Conservation (phyloP, 1,140 invertebrate species). For the Schlechtendalia chinensis region DNA sequence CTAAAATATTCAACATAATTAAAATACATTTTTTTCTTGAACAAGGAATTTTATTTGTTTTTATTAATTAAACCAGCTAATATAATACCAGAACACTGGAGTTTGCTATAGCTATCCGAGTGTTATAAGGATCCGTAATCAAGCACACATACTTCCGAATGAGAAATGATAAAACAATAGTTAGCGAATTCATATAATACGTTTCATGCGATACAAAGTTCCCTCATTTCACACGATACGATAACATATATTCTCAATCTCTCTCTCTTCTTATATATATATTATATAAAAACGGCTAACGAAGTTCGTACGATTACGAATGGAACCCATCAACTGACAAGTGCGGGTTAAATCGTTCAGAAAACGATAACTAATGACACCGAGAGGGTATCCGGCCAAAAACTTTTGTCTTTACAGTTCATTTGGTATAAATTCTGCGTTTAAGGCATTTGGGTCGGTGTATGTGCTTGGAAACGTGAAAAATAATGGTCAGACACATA, state of each 20-base stretch:
- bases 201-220: neutral
- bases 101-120: neutral
- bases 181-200: neutral
- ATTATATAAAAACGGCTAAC: neutral
- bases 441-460: neutral
- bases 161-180: neutral
- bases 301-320: conserved; percentile 20
- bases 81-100: neutral
- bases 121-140: neutral
- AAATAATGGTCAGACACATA: neutral
- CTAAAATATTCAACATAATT: neutral
- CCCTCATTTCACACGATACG: neutral
- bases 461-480: neutral
- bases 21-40: neutral
- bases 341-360: conserved; percentile 45
- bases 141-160: neutral
- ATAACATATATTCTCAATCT: too few species aligned
- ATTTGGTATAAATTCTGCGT: conserved; percentile 9
- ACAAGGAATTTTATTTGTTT: too few species aligned
- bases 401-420: conserved; percentile 45
- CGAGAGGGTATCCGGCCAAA: neutral
- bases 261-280: too few species aligned
- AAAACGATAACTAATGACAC: conserved; percentile 39
- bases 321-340: neutral
- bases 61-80: neutral